phyloP scores from a whole-genome alignment of 2,888 invertebrate species.

The Maniola hyperantus region DNA sequence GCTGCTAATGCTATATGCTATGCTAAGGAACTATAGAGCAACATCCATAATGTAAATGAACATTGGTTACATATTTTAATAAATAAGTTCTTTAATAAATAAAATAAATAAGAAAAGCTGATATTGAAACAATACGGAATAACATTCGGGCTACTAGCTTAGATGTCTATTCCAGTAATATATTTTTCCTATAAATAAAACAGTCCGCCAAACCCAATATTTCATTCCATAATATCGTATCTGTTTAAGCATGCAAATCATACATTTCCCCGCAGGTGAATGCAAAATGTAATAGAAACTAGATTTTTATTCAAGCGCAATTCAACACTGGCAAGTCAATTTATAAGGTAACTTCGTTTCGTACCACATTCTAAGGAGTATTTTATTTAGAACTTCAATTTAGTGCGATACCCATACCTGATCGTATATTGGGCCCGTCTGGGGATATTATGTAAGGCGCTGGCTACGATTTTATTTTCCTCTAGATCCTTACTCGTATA shows the following conservation, averaged over 20 bases:
- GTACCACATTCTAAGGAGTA: slow-evolving; percentile 50
- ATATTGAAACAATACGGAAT: not conserved
- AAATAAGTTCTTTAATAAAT: no score
- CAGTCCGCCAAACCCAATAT: slow-evolving; percentile 16
- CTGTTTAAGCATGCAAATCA: slow-evolving; percentile 36
- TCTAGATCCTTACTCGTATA: slow-evolving; percentile 57
- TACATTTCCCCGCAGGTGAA: slow-evolving; percentile 37
- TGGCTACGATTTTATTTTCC: slow-evolving; percentile 70
- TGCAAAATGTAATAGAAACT: slow-evolving; percentile 38
- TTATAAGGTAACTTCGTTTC: slow-evolving; percentile 49
- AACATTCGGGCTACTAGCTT: not conserved
- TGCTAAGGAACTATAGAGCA: no score
- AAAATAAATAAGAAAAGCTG: not conserved
- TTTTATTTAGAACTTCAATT: slow-evolving; percentile 70
- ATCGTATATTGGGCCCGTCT: slow-evolving; percentile 63
- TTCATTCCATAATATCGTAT: slow-evolving; percentile 29
- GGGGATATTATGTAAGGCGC: slow-evolving; percentile 66
- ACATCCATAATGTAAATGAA: no score
- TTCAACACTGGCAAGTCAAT: slow-evolving; percentile 45
- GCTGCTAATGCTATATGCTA: no score
- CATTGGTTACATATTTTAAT: no score
- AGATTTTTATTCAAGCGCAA: slow-evolving; percentile 39
- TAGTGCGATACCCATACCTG: slow-evolving; percentile 67
- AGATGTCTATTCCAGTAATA: not conserved
- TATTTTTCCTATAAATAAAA: slow-evolving; percentile 1